Evolutionary conservation across 2,888 invertebrate species (phyloP).

Genomic region (Aphidius colemani): DNA sequence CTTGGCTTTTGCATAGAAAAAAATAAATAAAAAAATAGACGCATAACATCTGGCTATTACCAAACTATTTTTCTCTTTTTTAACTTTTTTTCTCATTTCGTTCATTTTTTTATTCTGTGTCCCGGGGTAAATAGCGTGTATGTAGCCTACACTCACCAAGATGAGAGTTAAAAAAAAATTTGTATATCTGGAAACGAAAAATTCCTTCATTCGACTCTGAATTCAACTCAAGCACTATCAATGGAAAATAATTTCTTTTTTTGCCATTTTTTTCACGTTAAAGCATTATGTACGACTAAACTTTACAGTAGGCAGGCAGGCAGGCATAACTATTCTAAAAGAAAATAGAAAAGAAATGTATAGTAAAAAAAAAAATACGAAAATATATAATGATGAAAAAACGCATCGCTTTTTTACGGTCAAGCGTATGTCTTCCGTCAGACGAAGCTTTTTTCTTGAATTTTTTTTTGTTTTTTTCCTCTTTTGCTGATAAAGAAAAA

Average conservation of each 20-base stretch:
- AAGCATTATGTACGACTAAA: no score
- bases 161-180: constrained; percentile 2
- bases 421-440: no score
- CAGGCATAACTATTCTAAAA: neutral
- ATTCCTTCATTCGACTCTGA: constrained; percentile 5
- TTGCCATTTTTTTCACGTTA: no score
- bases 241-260: no score
- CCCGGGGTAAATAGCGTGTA: no score
- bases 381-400: constrained; percentile 7
- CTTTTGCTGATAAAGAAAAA: no score
- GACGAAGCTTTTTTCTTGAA: no score
- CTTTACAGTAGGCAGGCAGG: no score
- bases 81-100: neutral
- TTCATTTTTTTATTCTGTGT: constrained; percentile 1
- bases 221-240: no score
- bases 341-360: neutral
- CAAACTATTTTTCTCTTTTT: neutral
- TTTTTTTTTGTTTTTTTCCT: no score
- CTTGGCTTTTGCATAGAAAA: neutral
- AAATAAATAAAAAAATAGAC: constrained; percentile 6
- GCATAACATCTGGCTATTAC: constrained; percentile 12
- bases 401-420: no score
- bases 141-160: neutral
- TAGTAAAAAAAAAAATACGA: neutral
- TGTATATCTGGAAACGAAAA: no score